Percentiles rank a stretch among this genome's conserved stretches.
Evolutionary conservation across 2,113 vertebrate genomes (phyloP).

Genomic region (Prochilodus magdalenae): DNA sequence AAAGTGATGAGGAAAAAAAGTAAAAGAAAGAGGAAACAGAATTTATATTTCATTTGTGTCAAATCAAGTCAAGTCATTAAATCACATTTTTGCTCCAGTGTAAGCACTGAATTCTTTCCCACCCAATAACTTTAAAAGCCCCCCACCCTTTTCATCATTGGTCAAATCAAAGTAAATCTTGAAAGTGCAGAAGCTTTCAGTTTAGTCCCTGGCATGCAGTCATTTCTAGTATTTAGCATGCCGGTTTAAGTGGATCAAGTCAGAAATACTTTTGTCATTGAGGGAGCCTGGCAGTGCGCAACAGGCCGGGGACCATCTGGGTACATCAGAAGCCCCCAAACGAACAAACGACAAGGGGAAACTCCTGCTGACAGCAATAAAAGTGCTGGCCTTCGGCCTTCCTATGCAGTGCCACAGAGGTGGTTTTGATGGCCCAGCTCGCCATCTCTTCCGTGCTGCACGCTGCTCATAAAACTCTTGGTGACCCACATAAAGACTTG

Average conservation of each 20-base stretch:
- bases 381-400: conserved; percentile 57
- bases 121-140: conserved; percentile 52
- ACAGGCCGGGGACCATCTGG: conserved; percentile 39
- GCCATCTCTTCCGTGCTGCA: conserved; percentile 46
- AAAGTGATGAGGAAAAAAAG: too few species aligned
- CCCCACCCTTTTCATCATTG: background rate
- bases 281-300: conserved; percentile 20
- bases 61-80: too few species aligned
- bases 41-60: too few species aligned
- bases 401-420: conserved; percentile 56
- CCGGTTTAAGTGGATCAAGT: background rate
- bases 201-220: background rate
- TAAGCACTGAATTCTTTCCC: conserved; percentile 23
- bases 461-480: conserved; percentile 60
- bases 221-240: background rate
- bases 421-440: conserved; percentile 53
- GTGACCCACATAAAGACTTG: conserved; percentile 37
- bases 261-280: conserved; percentile 34
- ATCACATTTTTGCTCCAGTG: too few species aligned
- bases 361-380: conserved; percentile 60
- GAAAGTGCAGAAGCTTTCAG: conserved; percentile 27
- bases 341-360: conserved; percentile 57
- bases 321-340: conserved; percentile 50
- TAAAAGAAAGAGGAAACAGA: too few species aligned
- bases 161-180: conserved; percentile 14